Evolutionary conservation across 1,140 invertebrate genomes (phyloP).

Genomic region (Zaprionus capensis): DNA sequence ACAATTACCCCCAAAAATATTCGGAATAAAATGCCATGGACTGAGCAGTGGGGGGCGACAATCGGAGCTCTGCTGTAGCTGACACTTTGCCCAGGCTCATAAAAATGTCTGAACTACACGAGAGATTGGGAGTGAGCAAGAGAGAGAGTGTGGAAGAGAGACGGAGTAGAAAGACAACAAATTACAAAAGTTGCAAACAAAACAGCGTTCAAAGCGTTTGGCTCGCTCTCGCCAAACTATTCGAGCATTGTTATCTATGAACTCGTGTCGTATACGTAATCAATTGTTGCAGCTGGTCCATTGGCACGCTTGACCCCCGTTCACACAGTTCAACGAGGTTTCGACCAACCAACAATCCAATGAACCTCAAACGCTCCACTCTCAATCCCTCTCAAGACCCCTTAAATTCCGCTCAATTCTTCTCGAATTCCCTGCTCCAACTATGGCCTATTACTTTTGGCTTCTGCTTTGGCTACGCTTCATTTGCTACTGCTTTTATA

Average conservation of each 20-base stretch:
- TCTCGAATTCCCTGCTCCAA: constrained; percentile 14
- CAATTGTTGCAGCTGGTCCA: constrained; percentile 70
- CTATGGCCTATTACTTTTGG: constrained; percentile 50
- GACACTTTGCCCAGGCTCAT: constrained; percentile 60
- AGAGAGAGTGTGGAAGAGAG: background rate
- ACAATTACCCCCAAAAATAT: constrained; percentile 33
- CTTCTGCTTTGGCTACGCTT: constrained; percentile 34
- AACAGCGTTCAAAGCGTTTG: constrained; percentile 28
- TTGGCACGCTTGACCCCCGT: constrained; percentile 39
- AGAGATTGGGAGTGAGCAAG: constrained; percentile 2
- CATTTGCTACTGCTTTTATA: constrained; percentile 43
- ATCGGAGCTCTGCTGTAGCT: constrained; percentile 42
- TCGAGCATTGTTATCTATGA: constrained; percentile 34
- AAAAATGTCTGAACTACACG: constrained; percentile 68
- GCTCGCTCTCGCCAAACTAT: constrained; percentile 10
- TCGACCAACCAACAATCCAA: constrained; percentile 17
- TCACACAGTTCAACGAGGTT: constrained; percentile 28
- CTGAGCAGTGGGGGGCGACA: background rate
- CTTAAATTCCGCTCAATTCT: background rate
- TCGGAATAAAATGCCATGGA: constrained; percentile 15
- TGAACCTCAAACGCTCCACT: background rate
- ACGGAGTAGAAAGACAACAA: constrained; percentile 1
- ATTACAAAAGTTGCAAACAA: constrained; percentile 34
- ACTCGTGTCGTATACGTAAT: constrained; percentile 75
- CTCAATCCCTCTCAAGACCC: background rate